Percentiles rank a stretch among this genome's conserved stretches.
Evolutionary conservation across 2,888 invertebrate genomes (phyloP).

Genomic region (Dorcus hopei): DNA sequence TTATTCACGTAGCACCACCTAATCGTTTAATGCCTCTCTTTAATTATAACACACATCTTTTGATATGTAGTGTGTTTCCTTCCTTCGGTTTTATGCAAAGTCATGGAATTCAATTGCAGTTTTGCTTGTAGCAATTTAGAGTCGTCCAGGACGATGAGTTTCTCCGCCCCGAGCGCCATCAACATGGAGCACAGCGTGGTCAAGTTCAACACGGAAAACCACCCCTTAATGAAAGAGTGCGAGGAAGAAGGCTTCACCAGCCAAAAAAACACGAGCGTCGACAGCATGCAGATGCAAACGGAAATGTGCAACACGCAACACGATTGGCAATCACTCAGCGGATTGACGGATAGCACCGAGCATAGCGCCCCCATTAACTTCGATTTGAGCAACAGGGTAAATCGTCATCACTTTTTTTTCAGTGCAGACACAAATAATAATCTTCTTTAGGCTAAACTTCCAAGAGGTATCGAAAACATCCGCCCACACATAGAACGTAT

Average conservation of each 20-base stretch:
- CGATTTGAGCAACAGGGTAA: constrained; percentile 86
- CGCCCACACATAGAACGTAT: constrained; percentile 92
- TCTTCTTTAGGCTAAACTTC: constrained; percentile 76
- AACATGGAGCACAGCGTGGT: constrained; percentile 70
- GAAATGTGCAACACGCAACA: constrained; percentile 52
- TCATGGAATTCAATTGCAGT: too few relatives aligned
- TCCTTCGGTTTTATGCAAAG: too few relatives aligned
- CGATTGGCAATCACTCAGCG: constrained; percentile 80
- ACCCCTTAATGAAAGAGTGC: constrained; percentile 8
- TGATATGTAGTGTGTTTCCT: too few relatives aligned
- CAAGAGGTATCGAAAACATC: constrained; percentile 94
- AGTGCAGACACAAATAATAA: too few relatives aligned
- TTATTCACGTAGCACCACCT: too few relatives aligned
- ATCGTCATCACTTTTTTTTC: constrained; percentile 19
- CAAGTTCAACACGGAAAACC: constrained; percentile 60
- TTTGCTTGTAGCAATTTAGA: constrained; percentile 58
- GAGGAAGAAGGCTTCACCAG: background rate
- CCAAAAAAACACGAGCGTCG: constrained; percentile 45
- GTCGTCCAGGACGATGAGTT: constrained; percentile 70
- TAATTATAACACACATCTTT: too few relatives aligned
- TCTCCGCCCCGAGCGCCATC: constrained; percentile 85
- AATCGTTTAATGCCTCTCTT: too few relatives aligned
- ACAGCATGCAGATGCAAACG: constrained; percentile 49
- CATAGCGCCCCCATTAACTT: constrained; percentile 89
- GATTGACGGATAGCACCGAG: constrained; percentile 85